Evolutionary conservation across 2,113 vertebrate genomes (phyloP), one percentile per base, ranked within the genome.

Genomic region (Dipodomys merriami): DNA sequence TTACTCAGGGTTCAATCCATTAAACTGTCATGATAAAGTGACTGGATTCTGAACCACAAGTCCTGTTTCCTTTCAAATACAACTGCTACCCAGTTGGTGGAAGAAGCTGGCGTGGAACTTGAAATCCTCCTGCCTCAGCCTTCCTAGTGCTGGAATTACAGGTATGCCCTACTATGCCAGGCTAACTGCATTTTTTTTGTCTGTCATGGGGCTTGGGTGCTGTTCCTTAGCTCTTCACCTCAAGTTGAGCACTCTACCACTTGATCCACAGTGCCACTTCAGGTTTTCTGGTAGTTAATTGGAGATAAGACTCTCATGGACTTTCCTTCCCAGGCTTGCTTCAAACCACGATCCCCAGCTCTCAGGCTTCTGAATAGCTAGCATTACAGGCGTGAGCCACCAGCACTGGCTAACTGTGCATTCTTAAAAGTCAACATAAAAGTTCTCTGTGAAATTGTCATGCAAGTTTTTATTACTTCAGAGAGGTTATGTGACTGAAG

Each of bases 1-100:
- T 71, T 83, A 89, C 78, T 74, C 69, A 74, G 65, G 79, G 74
- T 92, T n/a, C 30, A 60, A 19, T 90, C 73, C 44, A 82, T n/a
- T 30, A 49, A 73, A 1, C 11, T 92, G n/a, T 85, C 15, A 76
- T 82, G 72, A 64, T 67, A 53, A 60, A 46, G 49, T 35, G 39
- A 86, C 5, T 95, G 76, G 72, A 80, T 93, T 85, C 44, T 33
- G 64, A 82, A 81, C 46, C 49, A 53, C 22, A 15, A 57, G 13
- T 30, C 44, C 68, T 77, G 1, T 80, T 89, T 62, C 57, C 82
- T 86, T 83, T 95, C 25, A 35, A 74, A 64, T 83, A 27, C 72
- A 89, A 73, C 12, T 49, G 49, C 49, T 49, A 9, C 12, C 9
- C 49, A 49, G 49, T 12, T 49, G 49, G 49, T 49, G 49, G 49